These are phyloP conservation scores for Trachemys scripta DNA, from an alignment of 2,113 vertebrate species.

Conservation along the genomic window DNA sequence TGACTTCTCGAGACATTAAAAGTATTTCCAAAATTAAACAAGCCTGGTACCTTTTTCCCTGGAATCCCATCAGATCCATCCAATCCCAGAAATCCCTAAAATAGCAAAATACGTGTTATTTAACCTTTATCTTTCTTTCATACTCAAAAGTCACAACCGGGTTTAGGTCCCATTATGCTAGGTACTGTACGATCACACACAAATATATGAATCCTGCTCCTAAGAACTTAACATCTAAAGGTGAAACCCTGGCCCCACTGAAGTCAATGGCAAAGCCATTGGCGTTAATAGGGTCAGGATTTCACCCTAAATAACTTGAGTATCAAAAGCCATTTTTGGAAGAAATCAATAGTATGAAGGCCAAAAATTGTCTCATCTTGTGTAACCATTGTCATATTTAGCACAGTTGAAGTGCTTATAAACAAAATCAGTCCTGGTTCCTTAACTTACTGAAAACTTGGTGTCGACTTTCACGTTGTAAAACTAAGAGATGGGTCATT, in stretches of 20 bases:
- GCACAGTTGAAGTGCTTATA: not conserved
- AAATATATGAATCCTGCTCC: not conserved
- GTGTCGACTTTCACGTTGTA: not conserved
- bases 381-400: not conserved
- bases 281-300: not conserved
- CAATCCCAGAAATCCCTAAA: conserved; percentile 87
- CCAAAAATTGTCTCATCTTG: not conserved
- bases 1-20: not conserved
- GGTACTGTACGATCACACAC: not conserved
- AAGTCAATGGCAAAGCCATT: not conserved
- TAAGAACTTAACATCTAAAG: conserved; percentile 9
- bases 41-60: conserved; percentile 84
- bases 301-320: not conserved
- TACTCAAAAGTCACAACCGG: not conserved
- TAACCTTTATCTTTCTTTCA: not conserved
- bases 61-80: conserved; percentile 83
- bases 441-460: not conserved
- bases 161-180: not conserved
- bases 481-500: not conserved
- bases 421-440: not conserved
- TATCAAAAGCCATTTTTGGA: not conserved
- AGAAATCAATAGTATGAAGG: not conserved
- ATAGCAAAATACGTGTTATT: conserved; percentile 25
- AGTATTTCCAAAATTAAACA: not conserved
- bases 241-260: not conserved